Evolutionary conservation across 23 tunicate species (phyloP).

Genomic region (Ascidia mentula): DNA sequence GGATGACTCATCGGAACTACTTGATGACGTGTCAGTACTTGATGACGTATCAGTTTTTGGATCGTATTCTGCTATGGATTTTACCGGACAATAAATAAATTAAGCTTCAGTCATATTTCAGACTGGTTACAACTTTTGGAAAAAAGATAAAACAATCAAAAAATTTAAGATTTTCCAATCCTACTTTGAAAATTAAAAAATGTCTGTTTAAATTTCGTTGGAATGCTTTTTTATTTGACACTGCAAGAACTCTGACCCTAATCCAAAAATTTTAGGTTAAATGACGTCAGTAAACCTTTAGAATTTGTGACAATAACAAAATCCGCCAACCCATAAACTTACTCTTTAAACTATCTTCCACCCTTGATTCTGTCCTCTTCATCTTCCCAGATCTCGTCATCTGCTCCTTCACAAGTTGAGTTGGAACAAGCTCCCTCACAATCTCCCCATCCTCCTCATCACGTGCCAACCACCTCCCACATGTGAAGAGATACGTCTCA

Average conservation of each 20-base stretch:
- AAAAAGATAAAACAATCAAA: too few relatives aligned
- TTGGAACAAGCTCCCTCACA: conserved; percentile 89
- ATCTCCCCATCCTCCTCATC: conserved; percentile 99
- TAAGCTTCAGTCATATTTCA: too few relatives aligned
- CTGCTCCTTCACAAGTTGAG: conserved; percentile 65
- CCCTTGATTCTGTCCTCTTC: conserved; percentile 66
- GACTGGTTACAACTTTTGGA: too few relatives aligned
- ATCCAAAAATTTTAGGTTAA: too few relatives aligned
- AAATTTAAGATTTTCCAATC: too few relatives aligned
- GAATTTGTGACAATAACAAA: too few relatives aligned
- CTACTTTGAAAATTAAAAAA: too few relatives aligned
- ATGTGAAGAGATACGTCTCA: conserved; percentile 80
- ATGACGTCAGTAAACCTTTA: too few relatives aligned
- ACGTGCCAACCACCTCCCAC: conserved; percentile 95
- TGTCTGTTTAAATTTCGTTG: too few relatives aligned
- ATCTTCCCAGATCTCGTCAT: conserved; percentile 66
- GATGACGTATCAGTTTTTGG: background rate
- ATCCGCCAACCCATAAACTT: conserved; percentile 17
- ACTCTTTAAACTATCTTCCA: conserved; percentile 72
- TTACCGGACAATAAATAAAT: too few relatives aligned
- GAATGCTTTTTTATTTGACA: too few relatives aligned
- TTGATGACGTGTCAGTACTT: background rate
- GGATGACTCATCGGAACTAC: conserved; percentile 2
- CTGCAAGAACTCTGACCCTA: too few relatives aligned
- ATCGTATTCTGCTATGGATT: background rate